A percentile compares a stretch with the other conserved stretches of the same genome.
phyloP scores from a whole-genome alignment of 2,888 invertebrate genomes.

The Maniola hyperantus region DNA sequence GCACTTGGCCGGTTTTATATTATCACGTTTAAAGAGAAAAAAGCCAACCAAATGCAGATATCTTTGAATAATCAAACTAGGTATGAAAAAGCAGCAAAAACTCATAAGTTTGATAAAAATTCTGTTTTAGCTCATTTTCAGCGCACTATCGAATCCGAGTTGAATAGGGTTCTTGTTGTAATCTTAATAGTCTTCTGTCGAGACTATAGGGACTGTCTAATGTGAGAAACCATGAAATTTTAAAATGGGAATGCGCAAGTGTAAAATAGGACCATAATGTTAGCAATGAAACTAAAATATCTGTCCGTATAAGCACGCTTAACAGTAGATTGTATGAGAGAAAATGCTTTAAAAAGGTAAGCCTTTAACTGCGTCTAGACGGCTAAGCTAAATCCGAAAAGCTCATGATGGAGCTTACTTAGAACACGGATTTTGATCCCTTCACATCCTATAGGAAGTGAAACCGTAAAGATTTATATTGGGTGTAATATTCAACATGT shows the following conservation, averaged over 20 bases:
- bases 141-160: not conserved
- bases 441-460: not conserved
- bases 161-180: not conserved
- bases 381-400: slow-evolving; percentile 18
- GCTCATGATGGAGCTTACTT: slow-evolving; percentile 22
- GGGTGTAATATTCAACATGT: not conserved
- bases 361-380: slow-evolving; percentile 21
- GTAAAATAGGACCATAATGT: slow-evolving; percentile 4
- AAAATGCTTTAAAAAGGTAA: slow-evolving; percentile 25
- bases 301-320: not conserved
- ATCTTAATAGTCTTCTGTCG: not conserved
- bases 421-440: slow-evolving; percentile 17
- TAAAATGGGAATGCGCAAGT: not conserved
- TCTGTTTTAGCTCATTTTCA: not conserved
- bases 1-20: no score
- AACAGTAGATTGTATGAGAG: slow-evolving; percentile 2
- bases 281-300: slow-evolving; percentile 1
- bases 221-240: not conserved
- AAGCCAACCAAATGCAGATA: no score
- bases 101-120: no score
- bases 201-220: not conserved
- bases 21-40: no score
- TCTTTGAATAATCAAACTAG: no score
- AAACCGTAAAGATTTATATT: not conserved
- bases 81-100: no score